These are phyloP conservation scores for Tympanuchus pallidicinctus DNA, from an alignment of 2,113 vertebrate species.

Conservation along the genomic window DNA sequence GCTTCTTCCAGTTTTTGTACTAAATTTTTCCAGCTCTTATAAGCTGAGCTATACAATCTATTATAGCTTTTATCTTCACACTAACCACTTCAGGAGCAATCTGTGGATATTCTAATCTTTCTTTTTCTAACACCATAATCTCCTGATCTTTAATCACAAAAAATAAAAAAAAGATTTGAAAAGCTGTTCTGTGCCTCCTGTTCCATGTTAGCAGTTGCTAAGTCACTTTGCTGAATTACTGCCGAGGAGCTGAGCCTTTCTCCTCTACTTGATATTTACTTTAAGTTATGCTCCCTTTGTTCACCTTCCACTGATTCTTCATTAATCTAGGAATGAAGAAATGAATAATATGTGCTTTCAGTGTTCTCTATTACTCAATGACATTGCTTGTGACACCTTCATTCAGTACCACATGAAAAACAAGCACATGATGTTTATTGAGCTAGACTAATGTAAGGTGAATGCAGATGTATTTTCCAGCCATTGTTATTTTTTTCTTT, in stretches of 20 bases:
- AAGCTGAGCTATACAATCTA: neutral
- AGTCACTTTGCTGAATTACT: constrained; percentile 18
- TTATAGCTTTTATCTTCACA: constrained; percentile 14
- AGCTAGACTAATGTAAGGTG: neutral
- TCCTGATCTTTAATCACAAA: constrained; percentile 15
- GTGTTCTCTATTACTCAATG: neutral
- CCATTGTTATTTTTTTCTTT: neutral
- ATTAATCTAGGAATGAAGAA: neutral
- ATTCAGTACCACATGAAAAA: neutral
- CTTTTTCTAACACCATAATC: constrained; percentile 38
- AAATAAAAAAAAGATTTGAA: neutral
- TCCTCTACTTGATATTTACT: constrained; percentile 21
- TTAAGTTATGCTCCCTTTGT: neutral
- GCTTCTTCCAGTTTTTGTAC: neutral
- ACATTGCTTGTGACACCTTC: neutral
- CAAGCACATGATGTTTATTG: neutral
- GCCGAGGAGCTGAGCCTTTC: neutral
- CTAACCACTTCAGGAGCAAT: constrained; percentile 5
- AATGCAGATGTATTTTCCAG: neutral
- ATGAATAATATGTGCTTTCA: neutral
- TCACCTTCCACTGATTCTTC: neutral
- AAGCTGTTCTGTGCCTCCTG: constrained; percentile 1
- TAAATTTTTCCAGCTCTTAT: neutral
- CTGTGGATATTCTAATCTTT: constrained; percentile 5
- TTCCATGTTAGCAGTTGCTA: neutral